These are phyloP conservation scores for Operophtera brumata DNA, from an alignment of 2,888 invertebrate species.

Conservation along the genomic window DNA sequence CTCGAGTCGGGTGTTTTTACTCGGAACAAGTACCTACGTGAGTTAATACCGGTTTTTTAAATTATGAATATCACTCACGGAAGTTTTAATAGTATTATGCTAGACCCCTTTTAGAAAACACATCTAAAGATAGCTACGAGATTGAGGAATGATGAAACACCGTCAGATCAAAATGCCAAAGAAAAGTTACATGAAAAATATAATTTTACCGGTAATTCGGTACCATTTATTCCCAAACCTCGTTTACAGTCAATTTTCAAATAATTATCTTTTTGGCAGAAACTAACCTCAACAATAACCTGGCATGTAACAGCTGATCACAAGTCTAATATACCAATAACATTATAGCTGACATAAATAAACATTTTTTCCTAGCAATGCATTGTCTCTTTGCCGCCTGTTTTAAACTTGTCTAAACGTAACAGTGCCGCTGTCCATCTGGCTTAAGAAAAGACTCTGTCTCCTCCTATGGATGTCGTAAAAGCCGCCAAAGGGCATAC, in stretches of 20 bases:
- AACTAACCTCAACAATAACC: constrained; percentile 19
- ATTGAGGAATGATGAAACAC: constrained; percentile 13
- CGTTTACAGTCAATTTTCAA: constrained; percentile 17
- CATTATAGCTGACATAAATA: background rate
- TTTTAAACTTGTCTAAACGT: too few species aligned
- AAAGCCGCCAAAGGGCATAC: too few species aligned
- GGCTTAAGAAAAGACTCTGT: too few species aligned
- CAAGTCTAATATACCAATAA: constrained; percentile 5
- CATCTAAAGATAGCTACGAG: constrained; percentile 9
- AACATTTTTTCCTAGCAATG: too few species aligned
- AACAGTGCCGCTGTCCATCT: too few species aligned
- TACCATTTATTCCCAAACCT: background rate
- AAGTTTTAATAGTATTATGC: too few species aligned
- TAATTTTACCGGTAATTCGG: constrained; percentile 1
- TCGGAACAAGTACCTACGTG: too few species aligned
- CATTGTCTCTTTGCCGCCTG: too few species aligned
- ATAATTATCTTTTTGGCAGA: constrained; percentile 24
- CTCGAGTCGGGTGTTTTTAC: too few species aligned
- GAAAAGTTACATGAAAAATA: background rate
- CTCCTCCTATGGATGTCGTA: too few species aligned
- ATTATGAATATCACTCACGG: too few species aligned
- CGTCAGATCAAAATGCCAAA: constrained; percentile 8
- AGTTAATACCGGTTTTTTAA: too few species aligned
- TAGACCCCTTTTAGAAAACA: constrained; percentile 13
- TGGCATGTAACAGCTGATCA: constrained; percentile 13